Base-by-base conservation (phyloP, 2,888 invertebrate genomes). In the Harpalus rubripes region DNA sequence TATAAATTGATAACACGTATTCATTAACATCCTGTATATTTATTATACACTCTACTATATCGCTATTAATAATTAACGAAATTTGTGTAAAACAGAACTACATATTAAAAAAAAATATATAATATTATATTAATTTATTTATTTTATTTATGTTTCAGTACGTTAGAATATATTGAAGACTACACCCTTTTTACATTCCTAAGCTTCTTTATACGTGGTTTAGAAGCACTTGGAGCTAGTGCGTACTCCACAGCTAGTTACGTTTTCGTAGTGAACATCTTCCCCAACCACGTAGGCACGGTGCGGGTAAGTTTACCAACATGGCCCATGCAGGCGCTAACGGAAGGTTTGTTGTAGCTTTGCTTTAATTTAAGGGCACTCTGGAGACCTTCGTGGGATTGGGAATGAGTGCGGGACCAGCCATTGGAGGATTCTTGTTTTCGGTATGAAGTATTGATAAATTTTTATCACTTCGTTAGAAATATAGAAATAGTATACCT, bases 371-470 rank as follows among this genome's bases (percentile, higher is more conserved):
- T 15, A 87, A 94, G 94, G 96, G 96, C 32, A 93, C 95, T 86
- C 90, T 96, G 86, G 96, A 96, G 91, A 96, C 96, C 0, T 96
- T 95, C 88, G 95, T 95, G 16, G 96, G 96, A 0, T 91, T 96
- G 3, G 96, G 96, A 59, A 94, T 96, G 94, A 95, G 96, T 87
- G 94, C 95, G 10, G 96, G 96, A 5, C 96, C 96, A 0, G 95
- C 96, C 3, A 92, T 96, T 56, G 96, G 96, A 26, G 96, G 96
- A 0, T 91, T 95, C 15, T 89, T 96, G 15, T 96, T 95, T 92
- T 93, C 95, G 93, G 95, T 96, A 93, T 92, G 91, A 89, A 81
- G 41, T 78, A 32, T 32, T 68, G 22, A 26, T 63, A 26, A 22
- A 63, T 63, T 76, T 76, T 76, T 56, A 56, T 52, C 44, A 52